Base-by-base conservation (phyloP, 2,888 invertebrate genomes). In the Cepaea hortensis region DNA sequence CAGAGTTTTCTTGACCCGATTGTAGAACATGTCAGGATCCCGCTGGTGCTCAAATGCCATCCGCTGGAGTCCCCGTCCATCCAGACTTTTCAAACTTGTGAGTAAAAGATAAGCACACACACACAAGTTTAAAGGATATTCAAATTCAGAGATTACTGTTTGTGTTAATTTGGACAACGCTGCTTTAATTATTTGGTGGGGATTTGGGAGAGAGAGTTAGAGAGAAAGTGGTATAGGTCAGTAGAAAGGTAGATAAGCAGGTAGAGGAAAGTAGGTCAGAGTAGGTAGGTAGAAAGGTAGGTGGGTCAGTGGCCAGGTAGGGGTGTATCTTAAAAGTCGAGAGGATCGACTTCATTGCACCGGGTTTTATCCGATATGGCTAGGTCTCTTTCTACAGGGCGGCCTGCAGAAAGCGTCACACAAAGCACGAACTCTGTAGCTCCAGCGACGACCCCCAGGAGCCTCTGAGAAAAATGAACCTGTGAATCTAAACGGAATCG, bases 21-120 rank as follows among this genome's bases (percentile, higher is more conserved):
- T 68, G 83, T 82, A 86, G 86, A 86, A 86, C 50, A 68, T 68
- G 7, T 86, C 82, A 3, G 82, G 76, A 13, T 86, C 83, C 15
- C 83, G 86, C 18, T 70, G 73, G 48, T 86, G 76, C 35, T 86
- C 83, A 77, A 86, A 86, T 15, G 86, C 86, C 82, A 86, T 86
- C 65, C 86, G 48, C 48, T 86, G 86, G 0, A 86, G 79, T 5
- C 86, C 86, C 3, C n/a, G 61, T 35, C 77, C 82, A 61, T 86
- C 82, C 18, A 86, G 72, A 55, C 35, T 86, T 46, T 68, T 79
- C 77, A 86, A 70, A 20, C 86, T 86, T 23, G 61, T 6, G 55
- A 80, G 61, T 3, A 50, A 50, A 80, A 80, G 13, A 35, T 46
- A 35, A n/a, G n/a, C 7, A 72, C 50, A 70, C 46, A 61, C 0